Evolutionary conservation across 2,888 invertebrate species (phyloP), one percentile per base, ranked within the genome.

Genomic region (Mesorhabditis belari): DNA sequence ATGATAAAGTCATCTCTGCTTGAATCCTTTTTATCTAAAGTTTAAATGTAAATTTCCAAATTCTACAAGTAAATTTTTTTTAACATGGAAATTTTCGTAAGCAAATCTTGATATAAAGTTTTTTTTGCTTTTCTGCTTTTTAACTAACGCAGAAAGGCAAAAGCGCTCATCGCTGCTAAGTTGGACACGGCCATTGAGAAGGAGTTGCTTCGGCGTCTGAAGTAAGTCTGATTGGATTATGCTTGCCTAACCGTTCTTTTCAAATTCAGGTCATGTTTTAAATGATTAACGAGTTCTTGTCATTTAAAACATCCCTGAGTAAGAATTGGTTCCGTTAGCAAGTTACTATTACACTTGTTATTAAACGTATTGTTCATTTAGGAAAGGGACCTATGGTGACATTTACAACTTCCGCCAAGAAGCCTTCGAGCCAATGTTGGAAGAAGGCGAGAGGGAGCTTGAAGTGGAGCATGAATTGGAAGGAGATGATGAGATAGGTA

Each of bases 351-450:
- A 51, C 21, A 51, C 9, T 51, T 12, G 6, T 6, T 19, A 49
- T 49, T 19, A 6, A 17, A 44, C 44, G 17, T 49, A 19, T 21
- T 25, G 12, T 9, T 29, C n/a, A 63, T 67, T 17, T 28, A 73
- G 73, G 54, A 70, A 77, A 62, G 79, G 79, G 58, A 79, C 76
- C 88, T 96, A 98, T 83, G 90, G 93, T 80, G 95, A 96, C 82
- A 91, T 98, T 71, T 96, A 96, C 83, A 98, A 96, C 84, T 95
- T 96, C 85, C 91, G 94, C 12, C 90, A 91, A 86, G 88, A 88
- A 81, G 93, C 92, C 0, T 96, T 96, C 81, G 92, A 94, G 72
- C 89, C 90, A 79, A 94, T 94, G 0, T 84, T 96, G 58, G 88
- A 89, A 81, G 89, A 90, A 29, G 91, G 91, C 78, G 88, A 87